phyloP scores from a whole-genome alignment of 92 coral and sea anemone species.

The Zoanthus sansibaricus region DNA sequence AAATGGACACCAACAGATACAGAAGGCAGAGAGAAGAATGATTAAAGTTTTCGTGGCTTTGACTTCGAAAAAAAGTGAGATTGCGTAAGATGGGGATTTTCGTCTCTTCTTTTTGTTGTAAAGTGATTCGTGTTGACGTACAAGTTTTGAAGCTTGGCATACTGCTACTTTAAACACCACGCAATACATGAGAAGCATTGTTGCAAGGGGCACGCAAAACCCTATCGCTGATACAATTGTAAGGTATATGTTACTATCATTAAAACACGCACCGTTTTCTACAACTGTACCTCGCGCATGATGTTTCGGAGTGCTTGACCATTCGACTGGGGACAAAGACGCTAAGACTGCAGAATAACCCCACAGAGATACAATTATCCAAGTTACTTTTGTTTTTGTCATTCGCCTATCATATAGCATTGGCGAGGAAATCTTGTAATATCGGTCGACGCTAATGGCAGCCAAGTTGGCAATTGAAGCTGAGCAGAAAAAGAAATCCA shows the following conservation, averaged over 20 bases:
- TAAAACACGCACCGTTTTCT: slow-evolving; percentile 63
- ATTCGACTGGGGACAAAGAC: slow-evolving; percentile 68
- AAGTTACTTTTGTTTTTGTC: slow-evolving; percentile 71
- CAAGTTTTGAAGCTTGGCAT: slow-evolving; percentile 73
- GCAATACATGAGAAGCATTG: slow-evolving; percentile 87
- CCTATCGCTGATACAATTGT: slow-evolving; percentile 81
- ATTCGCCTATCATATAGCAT: slow-evolving; percentile 80
- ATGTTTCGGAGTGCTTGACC: slow-evolving; percentile 67
- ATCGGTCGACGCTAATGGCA: slow-evolving; percentile 93
- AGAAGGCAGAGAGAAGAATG: slow-evolving; percentile 80
- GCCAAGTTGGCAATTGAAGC: slow-evolving; percentile 90
- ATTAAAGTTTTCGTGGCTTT: slow-evolving; percentile 90
- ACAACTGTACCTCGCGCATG: slow-evolving; percentile 75
- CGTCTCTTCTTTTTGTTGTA: slow-evolving; percentile 39
- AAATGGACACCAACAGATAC: slow-evolving; percentile 91
- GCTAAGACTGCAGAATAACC: slow-evolving; percentile 75
- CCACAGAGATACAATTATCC: slow-evolving; percentile 70
- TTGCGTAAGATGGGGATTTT: slow-evolving; percentile 59
- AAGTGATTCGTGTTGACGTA: slow-evolving; percentile 77
- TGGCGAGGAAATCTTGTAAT: slow-evolving; percentile 84
- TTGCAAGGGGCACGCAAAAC: slow-evolving; percentile 82
- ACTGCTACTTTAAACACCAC: slow-evolving; percentile 91
- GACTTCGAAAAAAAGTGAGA: slow-evolving; percentile 79
- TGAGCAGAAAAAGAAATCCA: slow-evolving; percentile 83
- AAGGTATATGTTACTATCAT: slow-evolving; percentile 75